Evolutionary conservation across 2,888 invertebrate species (phyloP).

Genomic region (Eueremaeus valkanovi): DNA sequence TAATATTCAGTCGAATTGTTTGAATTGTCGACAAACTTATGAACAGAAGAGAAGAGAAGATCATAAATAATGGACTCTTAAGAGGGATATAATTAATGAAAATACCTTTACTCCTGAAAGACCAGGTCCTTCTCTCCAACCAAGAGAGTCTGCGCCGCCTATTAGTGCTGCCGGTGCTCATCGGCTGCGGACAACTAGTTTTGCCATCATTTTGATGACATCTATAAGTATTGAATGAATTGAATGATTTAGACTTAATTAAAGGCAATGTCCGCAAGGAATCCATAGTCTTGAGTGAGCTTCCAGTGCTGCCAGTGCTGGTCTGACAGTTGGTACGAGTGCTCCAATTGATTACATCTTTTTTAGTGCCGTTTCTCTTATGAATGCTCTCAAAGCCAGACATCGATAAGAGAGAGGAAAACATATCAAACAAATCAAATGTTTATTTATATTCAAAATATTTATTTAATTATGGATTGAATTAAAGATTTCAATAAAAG

Average conservation of each 20-base stretch:
- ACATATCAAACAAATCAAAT: neutral
- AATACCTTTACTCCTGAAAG: constrained; percentile 25
- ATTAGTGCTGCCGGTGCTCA: neutral
- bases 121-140: constrained; percentile 9
- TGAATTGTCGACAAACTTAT: neutral
- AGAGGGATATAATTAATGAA: neutral
- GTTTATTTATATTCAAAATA: neutral
- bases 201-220: too few species aligned
- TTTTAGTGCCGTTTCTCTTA: neutral
- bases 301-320: neutral
- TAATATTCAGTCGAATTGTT: neutral
- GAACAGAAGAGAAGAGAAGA: neutral
- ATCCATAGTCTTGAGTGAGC: constrained; percentile 2
- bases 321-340: too few species aligned
- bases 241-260: constrained; percentile 25
- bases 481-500: neutral
- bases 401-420: constrained; percentile 13
- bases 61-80: neutral
- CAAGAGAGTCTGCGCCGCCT: neutral
- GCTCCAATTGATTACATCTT: too few species aligned
- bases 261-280: neutral
- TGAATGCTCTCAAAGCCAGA: neutral
- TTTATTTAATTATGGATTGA: neutral
- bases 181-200: neutral
- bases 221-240: too few species aligned